Percentiles rank a stretch among this genome's conserved stretches.
phyloP scores from a whole-genome alignment of 2,113 vertebrate species.

The Callipepla squamata region DNA sequence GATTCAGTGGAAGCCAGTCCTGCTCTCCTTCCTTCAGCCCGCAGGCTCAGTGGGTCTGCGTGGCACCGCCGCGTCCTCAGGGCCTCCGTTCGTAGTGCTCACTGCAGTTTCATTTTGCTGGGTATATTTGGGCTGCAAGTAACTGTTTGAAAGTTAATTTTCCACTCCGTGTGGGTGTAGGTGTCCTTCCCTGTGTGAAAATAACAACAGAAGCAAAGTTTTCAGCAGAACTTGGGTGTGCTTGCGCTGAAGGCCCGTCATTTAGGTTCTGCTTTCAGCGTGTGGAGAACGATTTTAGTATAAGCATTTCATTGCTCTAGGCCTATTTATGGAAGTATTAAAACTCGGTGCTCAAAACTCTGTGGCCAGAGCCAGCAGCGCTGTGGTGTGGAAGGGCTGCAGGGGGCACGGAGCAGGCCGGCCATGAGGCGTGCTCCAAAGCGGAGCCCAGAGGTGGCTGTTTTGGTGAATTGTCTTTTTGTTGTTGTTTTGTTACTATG shows the following conservation, averaged over 20 bases:
- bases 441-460: fast-evolving
- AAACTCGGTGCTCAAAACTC: conserved; percentile 52
- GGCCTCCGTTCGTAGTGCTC: background rate
- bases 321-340: conserved; percentile 65
- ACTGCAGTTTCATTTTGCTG: conserved; percentile 4
- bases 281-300: conserved; percentile 42
- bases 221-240: conserved; percentile 31
- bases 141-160: background rate
- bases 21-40: background rate
- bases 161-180: conserved; percentile 23
- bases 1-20: too few species aligned
- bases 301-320: conserved; percentile 53
- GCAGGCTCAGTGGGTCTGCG: background rate
- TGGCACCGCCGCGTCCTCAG: background rate
- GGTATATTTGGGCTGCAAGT: background rate
- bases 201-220: conserved; percentile 54
- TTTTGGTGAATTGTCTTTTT: background rate
- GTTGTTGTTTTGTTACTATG: background rate
- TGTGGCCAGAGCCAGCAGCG: background rate
- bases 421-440: fast-evolving
- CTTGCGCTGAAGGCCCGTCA: background rate
- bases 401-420: background rate
- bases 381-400: background rate
- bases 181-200: conserved; percentile 31
- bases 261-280: conserved; percentile 43